Conservation (phyloP, 2,888 invertebrate species). For the Spatulosminthurus flaviceps region DNA sequence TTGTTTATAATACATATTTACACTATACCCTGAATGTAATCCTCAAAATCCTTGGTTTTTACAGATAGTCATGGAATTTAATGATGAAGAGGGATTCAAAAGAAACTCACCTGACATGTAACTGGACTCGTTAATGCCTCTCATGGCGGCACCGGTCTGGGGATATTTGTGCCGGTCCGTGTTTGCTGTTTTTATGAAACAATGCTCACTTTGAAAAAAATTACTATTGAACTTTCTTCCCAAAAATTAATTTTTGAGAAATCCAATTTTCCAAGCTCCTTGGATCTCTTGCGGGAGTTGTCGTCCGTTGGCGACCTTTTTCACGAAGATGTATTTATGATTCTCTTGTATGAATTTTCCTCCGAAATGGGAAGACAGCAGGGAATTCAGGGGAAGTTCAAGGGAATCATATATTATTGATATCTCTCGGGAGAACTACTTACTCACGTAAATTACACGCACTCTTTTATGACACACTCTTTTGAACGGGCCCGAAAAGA, state of each 20-base stretch:
- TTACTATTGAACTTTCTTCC: too few species aligned
- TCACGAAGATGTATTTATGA: too few species aligned
- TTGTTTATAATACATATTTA: too few species aligned
- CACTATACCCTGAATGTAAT: too few species aligned
- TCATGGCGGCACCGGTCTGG: slow-evolving; percentile 45
- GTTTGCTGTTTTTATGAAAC: slow-evolving; percentile 14
- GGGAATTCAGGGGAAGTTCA: neutral
- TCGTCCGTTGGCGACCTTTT: too few species aligned
- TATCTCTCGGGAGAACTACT: neutral
- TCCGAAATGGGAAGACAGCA: neutral
- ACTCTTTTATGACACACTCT: slow-evolving; percentile 25
- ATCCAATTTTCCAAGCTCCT: too few species aligned
- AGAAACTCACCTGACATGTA: slow-evolving; percentile 50
- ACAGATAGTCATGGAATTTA: too few species aligned
- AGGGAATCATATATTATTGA: neutral
- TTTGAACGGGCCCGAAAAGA: neutral
- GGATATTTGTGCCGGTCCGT: slow-evolving; percentile 41
- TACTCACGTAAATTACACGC: neutral
- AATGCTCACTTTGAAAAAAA: neutral
- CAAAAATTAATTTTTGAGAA: too few species aligned
- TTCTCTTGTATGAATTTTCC: neutral
- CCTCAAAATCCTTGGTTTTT: too few species aligned
- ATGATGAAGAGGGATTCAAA: too few species aligned
- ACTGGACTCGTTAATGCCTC: slow-evolving; percentile 51
- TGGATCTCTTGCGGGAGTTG: too few species aligned